Percentiles rank a stretch among this genome's conserved stretches.
Conservation (phyloP, 2,888 invertebrate genomes). For the Antheraea assamensis region DNA sequence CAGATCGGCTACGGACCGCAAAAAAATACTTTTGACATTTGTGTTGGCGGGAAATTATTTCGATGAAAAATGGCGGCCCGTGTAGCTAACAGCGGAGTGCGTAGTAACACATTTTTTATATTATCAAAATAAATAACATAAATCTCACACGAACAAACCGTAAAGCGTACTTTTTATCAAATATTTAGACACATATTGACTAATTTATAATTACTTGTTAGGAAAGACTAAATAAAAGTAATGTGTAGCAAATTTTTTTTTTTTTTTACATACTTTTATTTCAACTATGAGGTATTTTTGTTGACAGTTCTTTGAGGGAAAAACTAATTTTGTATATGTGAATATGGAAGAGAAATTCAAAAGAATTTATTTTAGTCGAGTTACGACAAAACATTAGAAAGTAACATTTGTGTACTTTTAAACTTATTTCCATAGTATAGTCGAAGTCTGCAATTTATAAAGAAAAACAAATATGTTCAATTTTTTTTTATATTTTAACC, state of each 20-base stretch:
- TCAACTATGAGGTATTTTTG: not conserved
- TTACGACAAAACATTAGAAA: no score
- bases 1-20: slow-evolving; percentile 7
- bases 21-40: slow-evolving; percentile 32
- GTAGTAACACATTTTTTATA: slow-evolving; percentile 22
- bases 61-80: slow-evolving; percentile 29
- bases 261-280: not conserved
- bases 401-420: no score
- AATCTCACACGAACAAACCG: not conserved
- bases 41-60: slow-evolving; percentile 35
- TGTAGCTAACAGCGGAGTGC: slow-evolving; percentile 27
- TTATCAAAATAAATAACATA: not conserved
- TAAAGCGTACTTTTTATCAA: not conserved
- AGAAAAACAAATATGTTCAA: no score
- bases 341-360: no score
- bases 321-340: no score
- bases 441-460: no score
- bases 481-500: no score
- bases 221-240: not conserved
- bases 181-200: not conserved
- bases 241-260: not conserved
- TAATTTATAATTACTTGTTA: not conserved
- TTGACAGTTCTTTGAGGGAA: no score
- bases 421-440: no score
- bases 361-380: no score